Percentiles rank a stretch among this genome's conserved stretches.
Evolutionary conservation across 2,797 vertebrate genomes (phyloP).

Genomic region (Nyctibius grandis): DNA sequence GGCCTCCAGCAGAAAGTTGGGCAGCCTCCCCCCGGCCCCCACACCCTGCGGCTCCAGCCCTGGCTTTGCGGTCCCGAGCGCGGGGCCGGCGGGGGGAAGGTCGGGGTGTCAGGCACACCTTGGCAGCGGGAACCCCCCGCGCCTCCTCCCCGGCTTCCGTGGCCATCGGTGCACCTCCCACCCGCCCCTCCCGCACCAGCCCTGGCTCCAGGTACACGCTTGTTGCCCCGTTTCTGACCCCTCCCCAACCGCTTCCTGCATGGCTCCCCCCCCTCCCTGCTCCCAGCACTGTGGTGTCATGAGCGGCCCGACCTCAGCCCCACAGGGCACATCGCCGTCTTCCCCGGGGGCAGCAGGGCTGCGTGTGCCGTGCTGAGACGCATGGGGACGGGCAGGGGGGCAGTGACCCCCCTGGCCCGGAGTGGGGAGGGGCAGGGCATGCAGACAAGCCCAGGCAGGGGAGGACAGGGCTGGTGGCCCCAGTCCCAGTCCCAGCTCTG

Average conservation of each 20-base stretch:
- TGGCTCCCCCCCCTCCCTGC: rapidly evolving
- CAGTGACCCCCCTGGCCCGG: neutral
- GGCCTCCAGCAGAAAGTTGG: neutral
- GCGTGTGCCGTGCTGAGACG: rapidly evolving
- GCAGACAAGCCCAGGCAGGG: neutral
- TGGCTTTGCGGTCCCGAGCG: neutral
- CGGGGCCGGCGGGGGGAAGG: rapidly evolving
- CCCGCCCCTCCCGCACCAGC: neutral
- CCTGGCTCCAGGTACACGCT: neutral
- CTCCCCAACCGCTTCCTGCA: too few relatives aligned
- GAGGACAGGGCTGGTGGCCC: neutral
- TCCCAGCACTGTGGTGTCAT: neutral
- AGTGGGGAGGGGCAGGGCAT: neutral
- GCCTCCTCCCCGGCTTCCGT: neutral
- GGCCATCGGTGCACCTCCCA: rapidly evolving
- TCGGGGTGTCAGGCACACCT: neutral
- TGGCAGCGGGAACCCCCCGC: rapidly evolving
- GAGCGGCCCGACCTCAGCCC: neutral
- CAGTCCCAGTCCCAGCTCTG: neutral
- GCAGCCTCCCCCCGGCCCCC: neutral
- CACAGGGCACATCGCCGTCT: rapidly evolving
- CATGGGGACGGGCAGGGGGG: neutral
- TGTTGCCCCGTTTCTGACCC: neutral
- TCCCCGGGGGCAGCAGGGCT: neutral
- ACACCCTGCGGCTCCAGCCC: neutral